A percentile compares a stretch with the other conserved stretches of the same genome.
Conservation (phyloP, 2,888 invertebrate genomes). For the Rhaphigaster nebulosa region DNA sequence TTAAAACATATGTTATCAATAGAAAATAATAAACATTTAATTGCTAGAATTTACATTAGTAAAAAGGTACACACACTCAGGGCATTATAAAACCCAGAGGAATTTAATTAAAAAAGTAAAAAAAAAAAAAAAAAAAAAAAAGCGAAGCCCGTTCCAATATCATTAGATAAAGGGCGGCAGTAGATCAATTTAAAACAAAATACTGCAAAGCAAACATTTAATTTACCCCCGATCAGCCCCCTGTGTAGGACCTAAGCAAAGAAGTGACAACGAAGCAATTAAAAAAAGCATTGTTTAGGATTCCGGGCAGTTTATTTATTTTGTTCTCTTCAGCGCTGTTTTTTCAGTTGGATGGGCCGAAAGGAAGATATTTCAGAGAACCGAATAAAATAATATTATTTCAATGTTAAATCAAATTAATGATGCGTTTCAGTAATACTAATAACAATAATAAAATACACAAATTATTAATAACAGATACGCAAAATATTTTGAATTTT, state of each 20-base stretch:
- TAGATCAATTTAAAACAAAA: constrained; percentile 33
- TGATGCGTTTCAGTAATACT: neutral
- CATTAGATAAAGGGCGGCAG: constrained; percentile 7
- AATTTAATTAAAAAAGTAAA: constrained; percentile 13
- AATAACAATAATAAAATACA: neutral
- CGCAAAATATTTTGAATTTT: too few relatives aligned
- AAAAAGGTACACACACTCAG: neutral
- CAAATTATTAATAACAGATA: neutral
- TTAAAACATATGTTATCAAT: too few relatives aligned
- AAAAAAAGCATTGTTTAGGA: constrained; percentile 42
- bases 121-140: neutral
- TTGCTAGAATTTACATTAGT: neutral
- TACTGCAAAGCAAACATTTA: constrained; percentile 38
- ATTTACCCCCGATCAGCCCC: constrained; percentile 36
- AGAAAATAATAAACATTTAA: neutral
- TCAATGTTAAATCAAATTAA: neutral
- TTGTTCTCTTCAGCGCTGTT: constrained; percentile 34
- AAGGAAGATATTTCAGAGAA: neutral
- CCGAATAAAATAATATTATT: constrained; percentile 8
- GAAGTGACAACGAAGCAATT: constrained; percentile 44
- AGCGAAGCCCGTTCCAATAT: neutral
- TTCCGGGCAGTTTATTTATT: constrained; percentile 38
- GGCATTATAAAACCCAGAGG: neutral
- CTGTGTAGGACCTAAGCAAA: neutral
- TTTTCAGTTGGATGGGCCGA: constrained; percentile 7